Conservation (phyloP, 2,888 invertebrate genomes). For the Selenia dentaria region DNA sequence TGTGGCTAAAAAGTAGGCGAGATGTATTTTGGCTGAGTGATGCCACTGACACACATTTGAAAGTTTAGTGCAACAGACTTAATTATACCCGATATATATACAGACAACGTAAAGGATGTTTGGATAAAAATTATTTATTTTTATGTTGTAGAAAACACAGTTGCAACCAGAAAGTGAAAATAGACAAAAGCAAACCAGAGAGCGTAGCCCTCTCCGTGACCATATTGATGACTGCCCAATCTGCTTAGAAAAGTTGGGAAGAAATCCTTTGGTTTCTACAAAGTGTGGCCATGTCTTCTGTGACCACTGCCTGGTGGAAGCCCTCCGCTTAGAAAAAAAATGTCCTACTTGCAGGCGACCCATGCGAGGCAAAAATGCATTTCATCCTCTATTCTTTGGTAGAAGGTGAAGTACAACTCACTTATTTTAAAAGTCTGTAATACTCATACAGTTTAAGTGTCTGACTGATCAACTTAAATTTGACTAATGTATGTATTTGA, state of each 20-base stretch:
- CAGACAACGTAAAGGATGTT: too few species aligned
- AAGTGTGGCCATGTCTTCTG: conserved; percentile 71
- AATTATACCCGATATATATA: too few species aligned
- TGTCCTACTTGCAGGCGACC: conserved; percentile 61
- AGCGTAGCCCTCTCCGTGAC: conserved; percentile 10
- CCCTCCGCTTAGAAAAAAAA: conserved; percentile 43
- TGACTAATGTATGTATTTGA: too few species aligned
- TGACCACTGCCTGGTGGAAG: conserved; percentile 47
- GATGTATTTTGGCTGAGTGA: too few species aligned
- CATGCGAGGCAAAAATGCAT: conserved; percentile 48
- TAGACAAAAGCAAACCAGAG: not conserved
- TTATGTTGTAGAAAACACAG: too few species aligned
- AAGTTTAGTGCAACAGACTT: too few species aligned
- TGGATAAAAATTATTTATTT: too few species aligned
- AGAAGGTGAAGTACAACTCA: conserved; percentile 5
- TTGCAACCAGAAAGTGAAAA: not conserved
- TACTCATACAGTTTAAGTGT: too few species aligned
- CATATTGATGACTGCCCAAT: conserved; percentile 59
- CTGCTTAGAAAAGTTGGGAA: conserved; percentile 60
- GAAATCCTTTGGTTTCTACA: conserved; percentile 58
- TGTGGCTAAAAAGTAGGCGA: too few species aligned
- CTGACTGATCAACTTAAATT: too few species aligned
- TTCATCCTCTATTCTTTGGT: conserved; percentile 52
- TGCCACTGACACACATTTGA: too few species aligned
- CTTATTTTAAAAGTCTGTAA: too few species aligned